A percentile compares a stretch with the other conserved stretches of the same genome.
These are phyloP conservation scores for Callosobruchus maculatus DNA, from an alignment of 2,888 invertebrate species.

Conservation along the genomic window DNA sequence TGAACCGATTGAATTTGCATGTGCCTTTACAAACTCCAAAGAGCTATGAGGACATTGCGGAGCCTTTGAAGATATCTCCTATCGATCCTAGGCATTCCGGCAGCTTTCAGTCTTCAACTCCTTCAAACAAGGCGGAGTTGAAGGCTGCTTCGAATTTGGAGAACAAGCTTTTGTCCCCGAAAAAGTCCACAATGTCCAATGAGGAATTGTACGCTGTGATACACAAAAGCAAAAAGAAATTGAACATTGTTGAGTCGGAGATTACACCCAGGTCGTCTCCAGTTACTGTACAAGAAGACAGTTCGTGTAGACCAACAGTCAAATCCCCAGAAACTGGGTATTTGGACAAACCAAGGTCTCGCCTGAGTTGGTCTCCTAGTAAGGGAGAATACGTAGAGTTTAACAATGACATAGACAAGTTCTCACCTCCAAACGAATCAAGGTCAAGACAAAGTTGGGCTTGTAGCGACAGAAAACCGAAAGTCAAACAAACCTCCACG, in stretches of 20 bases:
- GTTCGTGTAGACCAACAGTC: slow-evolving; percentile 19
- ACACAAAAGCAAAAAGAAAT: slow-evolving; percentile 71
- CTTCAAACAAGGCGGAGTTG: slow-evolving; percentile 49
- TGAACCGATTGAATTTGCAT: slow-evolving; percentile 32
- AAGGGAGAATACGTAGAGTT: slow-evolving; percentile 44
- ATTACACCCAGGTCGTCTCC: slow-evolving; percentile 51
- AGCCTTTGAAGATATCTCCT: slow-evolving; percentile 61
- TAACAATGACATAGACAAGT: slow-evolving; percentile 41
- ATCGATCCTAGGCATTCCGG: slow-evolving; percentile 62
- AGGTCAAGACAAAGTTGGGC: slow-evolving; percentile 51
- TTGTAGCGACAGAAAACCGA: slow-evolving; percentile 59
- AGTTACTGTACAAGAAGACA: slow-evolving; percentile 17
- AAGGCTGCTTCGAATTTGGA: slow-evolving; percentile 54
- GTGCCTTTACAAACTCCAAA: slow-evolving; percentile 21
- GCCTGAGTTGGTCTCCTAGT: slow-evolving; percentile 65
- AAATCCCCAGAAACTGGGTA: slow-evolving; percentile 62
- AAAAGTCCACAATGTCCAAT: slow-evolving; percentile 72
- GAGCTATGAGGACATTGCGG: slow-evolving; percentile 30
- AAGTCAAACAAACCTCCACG: slow-evolving; percentile 67
- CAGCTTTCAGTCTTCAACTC: slow-evolving; percentile 68
- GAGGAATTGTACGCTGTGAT: slow-evolving; percentile 75
- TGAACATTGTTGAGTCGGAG: slow-evolving; percentile 57
- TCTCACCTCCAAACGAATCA: slow-evolving; percentile 41
- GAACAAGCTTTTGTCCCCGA: slow-evolving; percentile 59
- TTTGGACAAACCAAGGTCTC: slow-evolving; percentile 54